Evolutionary conservation across 2,797 vertebrate species (phyloP).

Genomic region (Calcarius lapponicus): DNA sequence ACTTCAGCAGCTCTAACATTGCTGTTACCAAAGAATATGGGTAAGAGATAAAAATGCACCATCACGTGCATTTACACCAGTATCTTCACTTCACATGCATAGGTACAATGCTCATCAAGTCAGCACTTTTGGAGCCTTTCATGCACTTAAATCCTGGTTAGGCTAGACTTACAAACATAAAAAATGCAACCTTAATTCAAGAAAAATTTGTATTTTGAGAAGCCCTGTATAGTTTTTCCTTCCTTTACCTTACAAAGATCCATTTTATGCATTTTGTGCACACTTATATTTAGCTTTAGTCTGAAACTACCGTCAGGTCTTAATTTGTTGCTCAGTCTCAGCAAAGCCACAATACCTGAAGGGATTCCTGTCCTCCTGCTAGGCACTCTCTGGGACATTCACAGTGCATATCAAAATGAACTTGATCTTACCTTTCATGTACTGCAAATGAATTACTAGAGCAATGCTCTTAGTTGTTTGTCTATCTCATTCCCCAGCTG

Average conservation of each 20-base stretch:
- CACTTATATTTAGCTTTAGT: background rate
- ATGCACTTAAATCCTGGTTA: background rate
- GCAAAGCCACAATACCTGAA: background rate
- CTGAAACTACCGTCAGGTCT: background rate
- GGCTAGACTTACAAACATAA: background rate
- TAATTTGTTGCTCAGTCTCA: background rate
- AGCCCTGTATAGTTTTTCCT: background rate
- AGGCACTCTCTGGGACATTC: background rate
- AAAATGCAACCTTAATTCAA: background rate
- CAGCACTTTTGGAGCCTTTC: background rate
- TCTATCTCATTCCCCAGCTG: background rate
- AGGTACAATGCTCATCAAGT: background rate
- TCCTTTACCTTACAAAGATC: background rate
- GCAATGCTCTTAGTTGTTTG: background rate
- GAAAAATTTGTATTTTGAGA: background rate
- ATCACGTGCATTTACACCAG: fast-evolving
- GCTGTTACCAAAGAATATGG: background rate
- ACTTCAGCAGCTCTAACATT: background rate
- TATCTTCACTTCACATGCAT: fast-evolving
- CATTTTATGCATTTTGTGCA: background rate
- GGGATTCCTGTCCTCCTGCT: background rate
- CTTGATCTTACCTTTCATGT: background rate
- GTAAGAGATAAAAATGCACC: background rate
- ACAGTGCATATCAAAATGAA: background rate
- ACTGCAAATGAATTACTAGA: background rate